These are phyloP conservation scores for Drosophila pectinifera DNA, from an alignment of 1,140 invertebrate genomes.

Conservation along the genomic window DNA sequence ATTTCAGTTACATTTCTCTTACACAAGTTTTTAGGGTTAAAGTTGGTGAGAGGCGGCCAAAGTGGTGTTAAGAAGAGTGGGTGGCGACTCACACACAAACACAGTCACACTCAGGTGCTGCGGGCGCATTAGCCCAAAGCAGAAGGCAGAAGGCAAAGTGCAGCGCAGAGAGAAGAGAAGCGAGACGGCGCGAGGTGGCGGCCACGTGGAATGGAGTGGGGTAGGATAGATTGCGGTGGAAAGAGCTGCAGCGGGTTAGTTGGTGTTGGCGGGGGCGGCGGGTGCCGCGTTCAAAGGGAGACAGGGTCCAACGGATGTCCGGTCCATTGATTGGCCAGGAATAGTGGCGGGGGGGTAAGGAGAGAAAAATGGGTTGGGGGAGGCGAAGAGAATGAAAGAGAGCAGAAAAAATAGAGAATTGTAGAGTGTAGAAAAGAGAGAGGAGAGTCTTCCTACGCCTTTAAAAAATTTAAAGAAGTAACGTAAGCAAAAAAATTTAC, in stretches of 20 bases:
- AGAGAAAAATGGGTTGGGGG: background rate
- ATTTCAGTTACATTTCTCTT: background rate
- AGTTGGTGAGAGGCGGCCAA: constrained; percentile 1
- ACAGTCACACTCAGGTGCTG: constrained; percentile 22
- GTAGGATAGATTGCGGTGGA: constrained; percentile 1
- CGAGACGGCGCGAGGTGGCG: background rate
- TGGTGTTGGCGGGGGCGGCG: too few relatives aligned
- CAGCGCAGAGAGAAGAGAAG: constrained; percentile 7
- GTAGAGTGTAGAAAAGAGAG: background rate
- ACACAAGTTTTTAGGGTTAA: constrained; percentile 19
- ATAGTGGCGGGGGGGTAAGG: background rate
- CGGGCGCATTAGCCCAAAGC: constrained; percentile 26
- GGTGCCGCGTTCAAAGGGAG: background rate
- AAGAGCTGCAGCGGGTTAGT: constrained; percentile 1
- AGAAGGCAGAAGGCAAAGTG: constrained; percentile 23
- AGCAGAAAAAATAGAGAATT: background rate
- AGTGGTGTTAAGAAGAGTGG: background rate
- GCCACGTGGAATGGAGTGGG: background rate
- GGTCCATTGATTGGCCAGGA: constrained; percentile 39
- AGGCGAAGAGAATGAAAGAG: background rate
- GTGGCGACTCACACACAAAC: background rate
- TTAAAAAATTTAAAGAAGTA: constrained; percentile 1
- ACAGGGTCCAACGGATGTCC: constrained; percentile 37
- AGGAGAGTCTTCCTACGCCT: background rate
- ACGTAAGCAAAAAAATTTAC: too few relatives aligned